Evolutionary conservation across 2,113 vertebrate genomes (phyloP).

Genomic region (Gymnarchus niloticus): DNA sequence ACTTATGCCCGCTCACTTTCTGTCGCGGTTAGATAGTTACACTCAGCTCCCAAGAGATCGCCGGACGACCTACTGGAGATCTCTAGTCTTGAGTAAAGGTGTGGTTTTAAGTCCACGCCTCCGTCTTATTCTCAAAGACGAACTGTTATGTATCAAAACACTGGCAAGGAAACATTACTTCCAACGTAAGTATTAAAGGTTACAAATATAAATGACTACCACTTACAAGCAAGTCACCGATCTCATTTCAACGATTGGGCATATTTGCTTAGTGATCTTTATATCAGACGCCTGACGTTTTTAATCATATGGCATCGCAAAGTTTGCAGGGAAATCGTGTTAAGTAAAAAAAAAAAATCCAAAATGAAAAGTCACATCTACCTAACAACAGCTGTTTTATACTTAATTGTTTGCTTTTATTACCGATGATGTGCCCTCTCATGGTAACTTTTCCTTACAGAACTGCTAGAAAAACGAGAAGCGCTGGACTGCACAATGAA

Average conservation of each 20-base stretch:
- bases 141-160: background rate
- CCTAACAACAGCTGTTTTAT: background rate
- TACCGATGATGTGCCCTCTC: background rate
- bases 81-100: background rate
- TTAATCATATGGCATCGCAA: background rate
- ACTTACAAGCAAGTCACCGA: background rate
- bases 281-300: background rate
- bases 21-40: background rate
- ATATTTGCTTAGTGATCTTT: background rate
- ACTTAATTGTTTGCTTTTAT: background rate
- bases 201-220: no score
- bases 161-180: background rate
- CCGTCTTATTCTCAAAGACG: background rate
- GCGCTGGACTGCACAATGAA: background rate
- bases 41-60: background rate
- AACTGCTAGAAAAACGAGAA: background rate
- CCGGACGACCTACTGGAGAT: background rate
- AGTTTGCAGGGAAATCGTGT: constrained; percentile 11
- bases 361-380: background rate
- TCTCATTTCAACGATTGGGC: background rate
- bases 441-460: background rate
- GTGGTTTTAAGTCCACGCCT: background rate
- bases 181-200: background rate
- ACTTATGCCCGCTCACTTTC: no score
- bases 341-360: background rate